Conservation (phyloP, 2,113 vertebrate genomes). For the Crotophaga sulcirostris region DNA sequence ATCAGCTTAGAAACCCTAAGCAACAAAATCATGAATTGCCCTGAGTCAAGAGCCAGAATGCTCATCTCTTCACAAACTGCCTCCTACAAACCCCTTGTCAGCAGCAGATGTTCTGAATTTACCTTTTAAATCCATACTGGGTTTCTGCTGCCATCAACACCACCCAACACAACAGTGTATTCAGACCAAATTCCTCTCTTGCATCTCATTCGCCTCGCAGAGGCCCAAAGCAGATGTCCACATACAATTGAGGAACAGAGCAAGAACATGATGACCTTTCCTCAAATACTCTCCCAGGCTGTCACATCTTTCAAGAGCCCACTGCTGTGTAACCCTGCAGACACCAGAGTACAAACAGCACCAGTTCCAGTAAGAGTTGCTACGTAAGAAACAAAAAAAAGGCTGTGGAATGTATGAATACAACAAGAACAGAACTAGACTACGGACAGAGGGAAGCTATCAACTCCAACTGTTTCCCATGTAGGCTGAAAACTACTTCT, state of each 20-base stretch:
- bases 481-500: not conserved
- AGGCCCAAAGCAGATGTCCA: not conserved
- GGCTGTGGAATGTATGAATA: not conserved
- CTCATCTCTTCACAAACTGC: not conserved
- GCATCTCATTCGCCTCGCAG: not conserved
- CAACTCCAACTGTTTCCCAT: not conserved
- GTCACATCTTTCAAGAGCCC: not conserved
- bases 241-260: not conserved
- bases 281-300: not conserved
- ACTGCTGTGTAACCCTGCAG: not conserved
- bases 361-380: not conserved
- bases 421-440: not conserved
- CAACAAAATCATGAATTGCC: not conserved
- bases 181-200: not conserved
- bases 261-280: not conserved
- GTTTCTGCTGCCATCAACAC: not conserved
- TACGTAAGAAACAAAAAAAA: not conserved
- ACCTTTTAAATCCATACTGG: not conserved
- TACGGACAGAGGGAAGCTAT: not conserved
- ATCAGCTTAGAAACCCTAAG: not conserved
- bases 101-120: not conserved
- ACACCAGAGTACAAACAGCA: not conserved
- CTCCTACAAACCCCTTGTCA: not conserved
- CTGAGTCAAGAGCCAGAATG: not conserved
- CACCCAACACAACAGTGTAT: rapidly evolving